Base-by-base conservation (phyloP, 2,888 invertebrate species). In the Steinernema carpocapsae region DNA sequence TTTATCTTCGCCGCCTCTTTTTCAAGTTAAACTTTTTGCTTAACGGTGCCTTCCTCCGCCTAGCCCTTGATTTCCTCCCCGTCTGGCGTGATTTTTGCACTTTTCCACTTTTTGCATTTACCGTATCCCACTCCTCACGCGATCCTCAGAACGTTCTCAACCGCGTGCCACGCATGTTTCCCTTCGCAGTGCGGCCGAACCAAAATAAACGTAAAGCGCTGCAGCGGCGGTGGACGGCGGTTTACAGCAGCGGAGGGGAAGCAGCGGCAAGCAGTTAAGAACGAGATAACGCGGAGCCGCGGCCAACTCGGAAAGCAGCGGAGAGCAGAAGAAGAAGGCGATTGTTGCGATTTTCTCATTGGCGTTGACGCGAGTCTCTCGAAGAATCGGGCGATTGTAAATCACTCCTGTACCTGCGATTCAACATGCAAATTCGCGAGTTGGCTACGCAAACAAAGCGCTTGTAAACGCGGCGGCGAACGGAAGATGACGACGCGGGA, bases 341-440 rank as follows among this genome's bases (percentile, higher is more conserved):
- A 26, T 56, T 64, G 64, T 64, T 64, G 64, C 64, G 64, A 64
- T 64, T 64, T 64, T 64, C 26, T 64, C 64, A 10, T 56, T 32
- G 64, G 37, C 64, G 64, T 32, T 26, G 29, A n/a, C n/a, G 48
- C 17, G 48, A n/a, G 6, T 4, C 14, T 14, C 48, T 19, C 4
- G 37, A 37, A 37, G 37, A 37, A 48, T 29, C 10, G 29, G 32
- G 32, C 32, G 64, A 64, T n/a, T 64, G 64, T 64, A 64, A 64
- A 64, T 64, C 64, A 64, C 64, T 64, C 14, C 17, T 48, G 17
- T 17, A 29, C 32, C 37, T 37, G 37, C 64, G 64, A 64, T 29
- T 29, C 64, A 29, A 64, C 64, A 64, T 64, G 32, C 64, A 64
- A 64, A 64, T 64, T 64, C 64, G 64, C 64, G 32, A 64, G 29